Evolutionary conservation across 2,797 vertebrate genomes (phyloP), one percentile per base, ranked within the genome.

Genomic region (Anguilla obscura): DNA sequence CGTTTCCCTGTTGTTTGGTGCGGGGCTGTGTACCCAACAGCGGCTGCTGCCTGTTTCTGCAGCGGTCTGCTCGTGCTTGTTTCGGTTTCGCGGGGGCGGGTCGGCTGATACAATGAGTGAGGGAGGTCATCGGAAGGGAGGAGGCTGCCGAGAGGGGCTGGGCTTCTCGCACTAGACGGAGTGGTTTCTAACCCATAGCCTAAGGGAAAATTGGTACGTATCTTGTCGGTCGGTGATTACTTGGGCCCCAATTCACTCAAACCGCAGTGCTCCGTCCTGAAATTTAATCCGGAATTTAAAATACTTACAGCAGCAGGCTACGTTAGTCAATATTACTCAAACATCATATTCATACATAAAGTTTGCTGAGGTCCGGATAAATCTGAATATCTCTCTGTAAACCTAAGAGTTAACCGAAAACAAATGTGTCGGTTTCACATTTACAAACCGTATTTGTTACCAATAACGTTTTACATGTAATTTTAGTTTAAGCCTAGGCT

Each of bases 61-160:
- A 89, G 76, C 76, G 36, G 76, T 80, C 91, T 93, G 88, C 92
- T 94, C 92, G 89, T 86, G 92, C 93, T 92, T 89, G 92, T 92
- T 93, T 93, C 93, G 93, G 92, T 92, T 93, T 91, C 86, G 92
- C 91, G 93, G 95, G 94, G 95, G 95, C 90, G 91, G 92, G 90
- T 90, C 92, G 84, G 69, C 85, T 76, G 86, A 86, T 86, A 84
- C 89, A 89, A 85, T 52, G 69, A 48, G 60, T 27, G 58, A 82
- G 60, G 52, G 88, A 89, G 85, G 90, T 86, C 88, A 88, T 60
- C 80, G 84, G 4, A 84, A 33, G 69, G n/a, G 86, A 45, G 1
- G 76, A 27, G 54, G 52, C 82, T 9, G 12, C 82, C 58, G 87
- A 33, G 48, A 52, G 88, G 76, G 86, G 84, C 45, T 48, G 80